These are phyloP conservation scores for Coleophora deauratella DNA, from an alignment of 2,888 invertebrate species.

Conservation along the genomic window DNA sequence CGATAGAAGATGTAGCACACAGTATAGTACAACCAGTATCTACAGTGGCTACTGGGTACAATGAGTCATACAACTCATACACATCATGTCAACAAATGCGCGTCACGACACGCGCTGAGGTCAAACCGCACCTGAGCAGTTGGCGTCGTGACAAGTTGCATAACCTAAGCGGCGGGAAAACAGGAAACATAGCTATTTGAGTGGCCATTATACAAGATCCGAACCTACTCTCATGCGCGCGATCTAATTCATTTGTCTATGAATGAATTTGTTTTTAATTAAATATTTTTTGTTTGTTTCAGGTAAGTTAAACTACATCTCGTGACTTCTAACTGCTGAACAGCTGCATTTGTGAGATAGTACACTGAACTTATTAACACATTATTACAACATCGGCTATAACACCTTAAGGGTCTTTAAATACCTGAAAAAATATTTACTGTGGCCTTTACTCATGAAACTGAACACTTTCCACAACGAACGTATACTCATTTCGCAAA, in stretches of 20 bases:
- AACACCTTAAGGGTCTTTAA: no score
- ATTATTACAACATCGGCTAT: no score
- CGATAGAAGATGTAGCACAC: no score
- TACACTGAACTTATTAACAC: not conserved
- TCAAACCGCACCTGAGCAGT: constrained; percentile 54
- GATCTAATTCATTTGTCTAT: not conserved
- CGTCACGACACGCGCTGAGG: constrained; percentile 34
- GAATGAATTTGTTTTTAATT: constrained; percentile 4
- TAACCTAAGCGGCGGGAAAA: constrained; percentile 51
- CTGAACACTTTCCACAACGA: no score
- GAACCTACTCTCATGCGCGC: constrained; percentile 12
- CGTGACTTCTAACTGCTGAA: no score
- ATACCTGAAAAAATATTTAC: no score
- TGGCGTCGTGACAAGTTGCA: constrained; percentile 62
- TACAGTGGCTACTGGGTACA: not conserved
- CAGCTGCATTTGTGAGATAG: not conserved
- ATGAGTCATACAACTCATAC: constrained; percentile 17
- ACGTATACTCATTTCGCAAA: no score
- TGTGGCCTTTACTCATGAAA: not conserved
- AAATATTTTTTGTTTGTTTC: constrained; percentile 29
- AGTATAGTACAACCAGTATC: no score
- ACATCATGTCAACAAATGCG: constrained; percentile 34
- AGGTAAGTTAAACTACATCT: constrained; percentile 34
- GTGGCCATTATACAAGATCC: constrained; percentile 38
- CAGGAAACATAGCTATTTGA: constrained; percentile 64